phyloP scores from a whole-genome alignment of 23 tunicate species.

The Phallusia fumigata region DNA sequence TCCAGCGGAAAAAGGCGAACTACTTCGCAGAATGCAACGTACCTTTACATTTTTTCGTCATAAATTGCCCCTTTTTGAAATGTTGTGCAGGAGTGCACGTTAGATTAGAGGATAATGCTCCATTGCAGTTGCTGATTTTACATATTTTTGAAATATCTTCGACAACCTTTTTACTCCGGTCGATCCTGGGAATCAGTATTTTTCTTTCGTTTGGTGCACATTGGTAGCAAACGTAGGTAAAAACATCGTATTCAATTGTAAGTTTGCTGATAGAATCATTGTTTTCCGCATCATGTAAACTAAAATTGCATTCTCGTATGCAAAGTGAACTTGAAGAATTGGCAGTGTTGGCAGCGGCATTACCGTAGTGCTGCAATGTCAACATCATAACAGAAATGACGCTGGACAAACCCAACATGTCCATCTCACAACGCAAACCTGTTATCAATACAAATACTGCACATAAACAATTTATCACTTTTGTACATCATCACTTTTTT shows the following conservation, averaged over 20 bases:
- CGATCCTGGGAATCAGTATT: background rate
- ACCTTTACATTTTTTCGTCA: background rate
- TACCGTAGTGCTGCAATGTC: too few relatives aligned
- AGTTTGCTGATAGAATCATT: background rate
- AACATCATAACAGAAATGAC: too few relatives aligned
- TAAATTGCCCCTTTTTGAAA: background rate
- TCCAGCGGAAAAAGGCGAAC: too few relatives aligned
- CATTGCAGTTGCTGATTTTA: background rate
- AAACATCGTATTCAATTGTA: background rate
- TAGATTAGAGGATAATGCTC: background rate
- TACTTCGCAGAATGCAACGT: background rate
- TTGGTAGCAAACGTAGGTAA: background rate
- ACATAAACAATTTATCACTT: too few relatives aligned
- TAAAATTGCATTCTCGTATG: background rate
- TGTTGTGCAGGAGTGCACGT: background rate
- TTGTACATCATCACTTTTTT: too few relatives aligned
- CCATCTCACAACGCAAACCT: too few relatives aligned
- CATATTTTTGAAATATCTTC: background rate
- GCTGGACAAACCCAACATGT: too few relatives aligned
- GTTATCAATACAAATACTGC: too few relatives aligned
- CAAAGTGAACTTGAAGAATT: background rate
- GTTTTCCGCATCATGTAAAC: background rate
- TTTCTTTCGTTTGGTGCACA: conserved; percentile 2
- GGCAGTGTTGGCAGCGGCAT: background rate
- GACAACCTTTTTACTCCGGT: background rate